Evolutionary conservation across 1,140 invertebrate species (phyloP), one percentile per base, ranked within the genome.

Genomic region (Odontomachus brunneus): DNA sequence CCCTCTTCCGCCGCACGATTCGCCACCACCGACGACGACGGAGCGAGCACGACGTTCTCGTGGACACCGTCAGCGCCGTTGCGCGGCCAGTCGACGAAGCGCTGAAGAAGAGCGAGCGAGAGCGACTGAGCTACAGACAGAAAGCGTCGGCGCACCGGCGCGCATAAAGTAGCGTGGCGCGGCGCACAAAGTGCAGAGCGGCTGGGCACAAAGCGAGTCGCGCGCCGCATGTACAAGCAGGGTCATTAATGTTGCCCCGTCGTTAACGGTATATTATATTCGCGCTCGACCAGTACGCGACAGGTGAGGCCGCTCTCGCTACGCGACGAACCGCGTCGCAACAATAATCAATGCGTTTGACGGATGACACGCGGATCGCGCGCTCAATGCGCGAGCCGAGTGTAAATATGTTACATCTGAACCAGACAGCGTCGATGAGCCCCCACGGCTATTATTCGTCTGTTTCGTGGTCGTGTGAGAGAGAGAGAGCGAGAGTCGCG

Each of bases 1-100:
- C 67, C 29, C 86, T 86, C 86, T 87, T 74, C 81, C 84, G 86
- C 55, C 86, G 69, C 85, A 84, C 82, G 83, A 87, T 85, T 87
- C 86, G 83, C 74, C 66, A 84, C 76, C 72, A 73, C 72, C 87
- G 83, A 88, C 87, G 65, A 48, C 49, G n/a, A 44, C 19, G 33
- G 60, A 4, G 76, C 62, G 82, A 82, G 73, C 73, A 76, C 87
- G 83, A 75, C 73, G 87, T 73, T 87, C 83, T 84, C 76, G 87
- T 78, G 76, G 82, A 38, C 78, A 75, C 80, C 59, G 69, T 72
- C 83, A 84, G 85, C 87, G 85, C 87, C 87, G 71, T 84, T 74
- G 59, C 75, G 62, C 85, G 85, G 82, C 76, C 73, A 84, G 44
- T 87, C 75, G 82, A 55, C 74, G 86, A 87, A 88, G 62, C 85